These are phyloP conservation scores for Pseudococcus jackbeardsleyi DNA, from an alignment of 2,888 invertebrate species.

Conservation along the genomic window DNA sequence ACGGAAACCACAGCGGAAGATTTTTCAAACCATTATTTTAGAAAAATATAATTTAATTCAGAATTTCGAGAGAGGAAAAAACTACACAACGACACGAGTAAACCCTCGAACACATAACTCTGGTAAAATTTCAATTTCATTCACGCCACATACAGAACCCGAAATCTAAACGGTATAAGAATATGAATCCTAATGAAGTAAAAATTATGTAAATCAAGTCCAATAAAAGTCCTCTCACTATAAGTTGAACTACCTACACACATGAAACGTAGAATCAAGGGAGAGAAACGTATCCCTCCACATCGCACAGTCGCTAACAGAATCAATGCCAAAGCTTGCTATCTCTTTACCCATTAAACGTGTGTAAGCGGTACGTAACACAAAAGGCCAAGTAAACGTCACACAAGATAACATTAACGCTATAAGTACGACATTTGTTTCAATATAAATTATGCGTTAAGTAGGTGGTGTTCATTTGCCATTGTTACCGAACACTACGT, in stretches of 20 bases:
- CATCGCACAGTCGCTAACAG: background rate
- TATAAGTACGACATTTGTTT: constrained; percentile 26
- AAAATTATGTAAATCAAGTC: constrained; percentile 44
- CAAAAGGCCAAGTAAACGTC: constrained; percentile 44
- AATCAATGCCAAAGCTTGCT: constrained; percentile 38
- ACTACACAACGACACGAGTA: background rate
- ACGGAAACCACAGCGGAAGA: no score
- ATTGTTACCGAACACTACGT: background rate
- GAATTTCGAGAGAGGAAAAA: no score
- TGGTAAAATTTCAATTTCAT: background rate
- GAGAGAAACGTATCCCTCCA: background rate
- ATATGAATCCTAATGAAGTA: constrained; percentile 35
- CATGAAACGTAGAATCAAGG: background rate
- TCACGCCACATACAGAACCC: background rate
- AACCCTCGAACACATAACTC: background rate
- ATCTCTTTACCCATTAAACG: constrained; percentile 29
- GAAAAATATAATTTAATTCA: no score
- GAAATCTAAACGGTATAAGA: constrained; percentile 23
- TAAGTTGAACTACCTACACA: background rate
- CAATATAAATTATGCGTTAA: constrained; percentile 37
- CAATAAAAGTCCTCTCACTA: constrained; percentile 15
- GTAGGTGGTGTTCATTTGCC: constrained; percentile 38
- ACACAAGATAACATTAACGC: constrained; percentile 33
- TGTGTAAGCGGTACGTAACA: constrained; percentile 32
- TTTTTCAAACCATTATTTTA: no score